A percentile compares a stretch with the other conserved stretches of the same genome.
These are phyloP conservation scores for Tricholauxania praeusta DNA, from an alignment of 2,888 invertebrate genomes.

Conservation along the genomic window DNA sequence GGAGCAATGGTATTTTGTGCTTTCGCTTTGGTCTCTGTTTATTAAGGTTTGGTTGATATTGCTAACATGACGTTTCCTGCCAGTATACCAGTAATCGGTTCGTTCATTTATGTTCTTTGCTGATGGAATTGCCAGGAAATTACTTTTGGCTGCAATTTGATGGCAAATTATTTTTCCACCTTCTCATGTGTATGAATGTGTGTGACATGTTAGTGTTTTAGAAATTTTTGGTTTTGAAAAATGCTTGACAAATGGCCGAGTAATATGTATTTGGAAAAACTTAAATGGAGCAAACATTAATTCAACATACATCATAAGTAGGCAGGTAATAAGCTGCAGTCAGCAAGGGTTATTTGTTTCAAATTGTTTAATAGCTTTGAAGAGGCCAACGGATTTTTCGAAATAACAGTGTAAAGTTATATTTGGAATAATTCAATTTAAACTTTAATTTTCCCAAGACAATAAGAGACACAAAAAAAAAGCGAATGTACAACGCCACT, in stretches of 20 bases:
- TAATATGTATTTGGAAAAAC: neutral
- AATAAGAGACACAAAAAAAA: neutral
- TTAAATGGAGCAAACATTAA: too few relatives aligned
- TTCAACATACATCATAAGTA: too few relatives aligned
- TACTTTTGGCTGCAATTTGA: constrained; percentile 28
- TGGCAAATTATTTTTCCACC: constrained; percentile 26
- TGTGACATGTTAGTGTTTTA: constrained; percentile 2
- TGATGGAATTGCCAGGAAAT: constrained; percentile 31
- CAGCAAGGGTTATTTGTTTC: too few relatives aligned
- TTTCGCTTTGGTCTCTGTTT: too few relatives aligned
- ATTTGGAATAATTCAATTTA: neutral
- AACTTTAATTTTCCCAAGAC: neutral
- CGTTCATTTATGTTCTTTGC: constrained; percentile 8
- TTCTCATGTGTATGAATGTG: neutral
- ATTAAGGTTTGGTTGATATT: too few relatives aligned
- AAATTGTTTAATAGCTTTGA: too few relatives aligned
- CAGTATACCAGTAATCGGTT: neutral
- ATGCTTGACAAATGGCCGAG: constrained; percentile 13
- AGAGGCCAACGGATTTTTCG: too few relatives aligned
- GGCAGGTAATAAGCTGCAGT: too few relatives aligned
- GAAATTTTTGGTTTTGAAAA: constrained; percentile 12
- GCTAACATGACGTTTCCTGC: neutral
- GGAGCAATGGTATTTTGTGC: too few relatives aligned
- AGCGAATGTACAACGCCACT: neutral
- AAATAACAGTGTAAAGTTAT: neutral